Conservation (phyloP, 2,888 invertebrate species). For the Trypoxylon attenuatum region DNA sequence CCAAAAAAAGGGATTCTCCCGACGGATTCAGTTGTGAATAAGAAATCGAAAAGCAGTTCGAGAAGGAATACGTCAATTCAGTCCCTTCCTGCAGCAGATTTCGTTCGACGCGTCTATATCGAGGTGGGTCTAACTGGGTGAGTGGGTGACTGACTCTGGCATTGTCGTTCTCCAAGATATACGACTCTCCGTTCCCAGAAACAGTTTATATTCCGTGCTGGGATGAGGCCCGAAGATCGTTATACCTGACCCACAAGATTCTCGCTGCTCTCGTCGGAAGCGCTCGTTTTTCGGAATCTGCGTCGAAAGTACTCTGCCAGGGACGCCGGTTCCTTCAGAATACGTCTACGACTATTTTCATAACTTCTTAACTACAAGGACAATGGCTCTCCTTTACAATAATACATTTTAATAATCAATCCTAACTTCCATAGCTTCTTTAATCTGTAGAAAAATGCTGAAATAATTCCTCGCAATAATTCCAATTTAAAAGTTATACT, state of each 20-base stretch:
- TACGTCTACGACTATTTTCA: constrained; percentile 37
- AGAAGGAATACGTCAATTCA: constrained; percentile 15
- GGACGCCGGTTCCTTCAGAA: constrained; percentile 29
- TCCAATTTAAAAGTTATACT: too few relatives aligned
- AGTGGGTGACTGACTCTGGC: constrained; percentile 68
- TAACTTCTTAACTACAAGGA: constrained; percentile 42
- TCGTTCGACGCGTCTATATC: constrained; percentile 52
- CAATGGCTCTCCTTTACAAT: too few relatives aligned
- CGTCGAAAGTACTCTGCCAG: constrained; percentile 59
- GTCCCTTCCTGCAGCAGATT: constrained; percentile 33
- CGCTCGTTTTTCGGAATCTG: constrained; percentile 61
- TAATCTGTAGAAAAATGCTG: too few relatives aligned
- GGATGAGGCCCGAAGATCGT: constrained; percentile 57
- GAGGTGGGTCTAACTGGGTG: constrained; percentile 41
- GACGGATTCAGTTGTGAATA: constrained; percentile 4
- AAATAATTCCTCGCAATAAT: too few relatives aligned
- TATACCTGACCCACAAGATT: constrained; percentile 59
- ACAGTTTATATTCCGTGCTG: constrained; percentile 70
- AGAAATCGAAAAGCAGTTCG: constrained; percentile 9
- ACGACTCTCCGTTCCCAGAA: constrained; percentile 72
- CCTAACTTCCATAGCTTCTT: too few relatives aligned
- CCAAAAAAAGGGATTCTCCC: too few relatives aligned
- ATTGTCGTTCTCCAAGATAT: constrained; percentile 73
- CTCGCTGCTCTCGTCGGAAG: constrained; percentile 47
- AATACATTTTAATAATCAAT: too few relatives aligned